Base-by-base conservation (phyloP, 2,888 invertebrate genomes). In the Polydrusus pterygomalis region DNA sequence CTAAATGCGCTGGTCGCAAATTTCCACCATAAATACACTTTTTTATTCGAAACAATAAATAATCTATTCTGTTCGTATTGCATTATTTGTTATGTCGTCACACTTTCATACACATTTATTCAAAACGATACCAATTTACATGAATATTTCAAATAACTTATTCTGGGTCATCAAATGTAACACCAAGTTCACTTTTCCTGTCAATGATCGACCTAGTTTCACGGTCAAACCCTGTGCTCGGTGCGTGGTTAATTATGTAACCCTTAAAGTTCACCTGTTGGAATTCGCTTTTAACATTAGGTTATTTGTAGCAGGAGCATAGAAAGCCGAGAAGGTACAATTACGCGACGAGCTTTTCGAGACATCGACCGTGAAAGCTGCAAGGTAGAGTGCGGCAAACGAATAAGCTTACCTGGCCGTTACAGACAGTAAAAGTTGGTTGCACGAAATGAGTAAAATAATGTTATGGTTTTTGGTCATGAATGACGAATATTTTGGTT, bases 221-320 rank as follows among this genome's bases (percentile, higher is more conserved):
- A 38, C 68, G 68, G 68, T 68, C 68, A 68, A 20, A 30, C 51
- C 40, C 51, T 63, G 64, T 43, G 56, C 64, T 64, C 62, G 47
- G 7, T 20, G n/a, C n/a, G n/a, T n/a, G 25, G 20, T 49, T 49
- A 47, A 63, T 74, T 68, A 74, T 62, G 68, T 74, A 74, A 74
- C 68, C 64, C 73, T 63, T 69, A 74, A 74, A 71, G 64, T 84
- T 83, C 86, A 86, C 86, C 85, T 86, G 85, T 85, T 85, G 83
- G 84, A 82, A 84, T 87, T 87, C 86, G 86, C 86, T 87, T 87
- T 87, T 85, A 86, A 86, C 84, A 81, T 84, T 82, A 81, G 83
- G 84, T 82, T 84, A 78, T 72, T 17, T 40, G 63, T 75, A 84
- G 18, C 81, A 85, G 86, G 86, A 81, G 79, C 77, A 30, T 83